Conservation (phyloP, 2,888 invertebrate genomes). For the Gymnosoma rotundatum region DNA sequence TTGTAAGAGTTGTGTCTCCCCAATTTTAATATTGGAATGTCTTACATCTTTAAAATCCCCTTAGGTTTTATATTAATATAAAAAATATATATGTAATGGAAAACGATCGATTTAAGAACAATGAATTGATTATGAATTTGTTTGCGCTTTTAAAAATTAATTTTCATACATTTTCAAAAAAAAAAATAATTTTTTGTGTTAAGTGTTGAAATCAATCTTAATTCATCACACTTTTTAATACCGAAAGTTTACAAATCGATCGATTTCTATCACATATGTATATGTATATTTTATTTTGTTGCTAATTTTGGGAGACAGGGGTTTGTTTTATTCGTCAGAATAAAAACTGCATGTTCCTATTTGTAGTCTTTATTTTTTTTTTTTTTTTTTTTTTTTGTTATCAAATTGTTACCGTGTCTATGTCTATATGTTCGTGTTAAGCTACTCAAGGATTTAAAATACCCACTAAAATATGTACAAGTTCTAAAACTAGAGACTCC, state of each 20-base stretch:
- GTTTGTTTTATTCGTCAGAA: constrained; percentile 23
- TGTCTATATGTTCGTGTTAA: constrained; percentile 17
- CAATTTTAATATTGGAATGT: constrained; percentile 23
- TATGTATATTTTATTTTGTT: constrained; percentile 25
- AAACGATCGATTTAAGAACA: too few relatives aligned
- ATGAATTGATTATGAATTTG: too few relatives aligned
- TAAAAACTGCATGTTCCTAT: constrained; percentile 52
- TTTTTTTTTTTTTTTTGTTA: not conserved
- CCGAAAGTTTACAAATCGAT: too few relatives aligned
- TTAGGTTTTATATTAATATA: not conserved
- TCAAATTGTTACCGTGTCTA: constrained; percentile 2
- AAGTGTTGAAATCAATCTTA: too few relatives aligned
- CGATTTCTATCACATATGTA: too few relatives aligned
- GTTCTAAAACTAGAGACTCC: too few relatives aligned
- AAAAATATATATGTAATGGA: too few relatives aligned
- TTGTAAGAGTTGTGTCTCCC: not conserved
- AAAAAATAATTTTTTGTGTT: not conserved
- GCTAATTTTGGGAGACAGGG: constrained; percentile 58
- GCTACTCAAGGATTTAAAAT: too few relatives aligned
- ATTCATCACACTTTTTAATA: too few relatives aligned
- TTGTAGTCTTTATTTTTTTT: constrained; percentile 10
- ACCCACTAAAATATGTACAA: too few relatives aligned
- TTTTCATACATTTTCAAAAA: too few relatives aligned
- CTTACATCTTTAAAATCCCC: not conserved
- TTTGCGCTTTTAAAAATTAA: too few relatives aligned